Evolutionary conservation across 2,888 invertebrate genomes (phyloP), one percentile per base, ranked within the genome.

Genomic region (Dicranocentrus wangi): DNA sequence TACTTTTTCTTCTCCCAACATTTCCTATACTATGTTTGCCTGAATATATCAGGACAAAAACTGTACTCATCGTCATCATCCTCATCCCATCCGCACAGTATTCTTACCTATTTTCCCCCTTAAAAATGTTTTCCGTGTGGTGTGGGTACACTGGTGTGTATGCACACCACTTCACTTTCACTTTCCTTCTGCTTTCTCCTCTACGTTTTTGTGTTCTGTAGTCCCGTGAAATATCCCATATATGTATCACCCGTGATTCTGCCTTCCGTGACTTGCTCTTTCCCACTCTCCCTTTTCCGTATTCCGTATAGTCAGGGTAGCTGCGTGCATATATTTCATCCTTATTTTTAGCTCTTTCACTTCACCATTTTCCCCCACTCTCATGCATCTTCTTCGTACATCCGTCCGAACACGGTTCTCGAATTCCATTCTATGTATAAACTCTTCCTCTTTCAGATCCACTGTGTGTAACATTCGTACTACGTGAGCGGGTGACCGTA

Each of bases 11-110:
- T 10, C 10, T 32, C 10, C 32, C 32, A 7, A 32, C 32, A 32
- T 32, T 32, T 32, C 10, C 32, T 10, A 32, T 32, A n/a, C n/a
- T n/a, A n/a, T n/a, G n/a, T n/a, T 32, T 10, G 32, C 32, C 32
- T 32, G 32, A 32, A 32, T 32, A 32, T 10, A 32, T 32, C 32
- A 32, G 32, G 10, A 47, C 13, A 28, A 61, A 47, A 66, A 58
- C 65, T 55, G 76, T 76, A 68, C 68, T 76, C 76, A 76, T 68
- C 69, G 66, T 76, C 76, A 76, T 47, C 76, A 47, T 76, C 76
- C 66, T 68, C 69, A 69, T 69, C 39, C 65, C 60, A 47, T 76
- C 68, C 25, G 28, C 75, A 61, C 23, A 21, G 25, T 55, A 55
- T 23, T 25, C 55, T 55, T 55, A 55, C 55, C 55, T 25, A 23